Evolutionary conservation across 2,113 vertebrate genomes (phyloP).

Genomic region (Oreotrochilus melanogaster): DNA sequence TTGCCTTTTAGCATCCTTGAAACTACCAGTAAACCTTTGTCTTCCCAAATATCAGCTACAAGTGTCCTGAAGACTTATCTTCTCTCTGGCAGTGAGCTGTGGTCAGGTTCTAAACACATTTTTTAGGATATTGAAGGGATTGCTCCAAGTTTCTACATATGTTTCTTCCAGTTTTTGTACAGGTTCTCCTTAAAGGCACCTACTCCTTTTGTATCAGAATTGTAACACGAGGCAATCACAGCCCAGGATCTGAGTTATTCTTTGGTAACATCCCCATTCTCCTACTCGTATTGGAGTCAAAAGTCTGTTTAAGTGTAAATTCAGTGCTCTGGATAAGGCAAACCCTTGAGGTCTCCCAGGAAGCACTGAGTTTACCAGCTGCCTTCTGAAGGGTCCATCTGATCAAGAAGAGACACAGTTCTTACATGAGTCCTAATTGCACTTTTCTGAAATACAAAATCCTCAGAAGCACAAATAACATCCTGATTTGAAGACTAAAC

Average conservation of each 20-base stretch:
- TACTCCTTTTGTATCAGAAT: not conserved
- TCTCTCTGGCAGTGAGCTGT: not conserved
- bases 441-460: not conserved
- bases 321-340: not conserved
- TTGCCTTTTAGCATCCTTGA: not conserved
- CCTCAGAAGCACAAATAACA: not conserved
- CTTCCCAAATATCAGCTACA: not conserved
- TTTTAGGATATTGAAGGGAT: not conserved
- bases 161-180: not conserved
- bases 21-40: not conserved
- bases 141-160: not conserved
- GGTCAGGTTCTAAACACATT: not conserved
- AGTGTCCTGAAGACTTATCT: not conserved
- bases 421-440: not conserved
- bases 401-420: not conserved
- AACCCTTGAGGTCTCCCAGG: not conserved
- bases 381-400: not conserved
- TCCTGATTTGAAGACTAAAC: not conserved
- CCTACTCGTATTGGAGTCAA: not conserved
- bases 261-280: rapidly evolving
- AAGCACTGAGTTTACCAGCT: not conserved
- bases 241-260: not conserved
- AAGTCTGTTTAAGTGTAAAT: not conserved
- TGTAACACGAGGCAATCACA: not conserved
- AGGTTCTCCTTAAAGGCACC: not conserved